A percentile compares a stretch with the other conserved stretches of the same genome.
Conservation (phyloP, 1,140 invertebrate genomes). For the Ips nitidus region DNA sequence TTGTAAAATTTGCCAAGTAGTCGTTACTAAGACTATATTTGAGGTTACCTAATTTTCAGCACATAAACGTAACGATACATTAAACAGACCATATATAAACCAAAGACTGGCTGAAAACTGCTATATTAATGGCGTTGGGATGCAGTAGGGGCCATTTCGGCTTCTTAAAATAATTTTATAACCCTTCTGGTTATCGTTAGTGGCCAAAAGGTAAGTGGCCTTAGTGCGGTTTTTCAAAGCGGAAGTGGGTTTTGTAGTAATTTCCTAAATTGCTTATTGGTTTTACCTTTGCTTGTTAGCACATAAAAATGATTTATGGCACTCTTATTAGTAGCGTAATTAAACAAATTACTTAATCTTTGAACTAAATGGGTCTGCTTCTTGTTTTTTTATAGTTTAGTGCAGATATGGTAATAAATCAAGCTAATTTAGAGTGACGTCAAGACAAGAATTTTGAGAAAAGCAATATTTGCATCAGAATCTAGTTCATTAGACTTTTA, state of each 20-base stretch:
- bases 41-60: slow-evolving; percentile 6
- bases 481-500: no score
- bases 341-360: background rate
- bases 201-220: slow-evolving; percentile 2
- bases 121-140: slow-evolving; percentile 12
- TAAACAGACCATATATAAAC: slow-evolving; percentile 15
- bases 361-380: background rate
- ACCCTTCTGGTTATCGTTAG: slow-evolving; percentile 18
- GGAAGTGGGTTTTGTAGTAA: background rate
- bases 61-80: slow-evolving; percentile 11
- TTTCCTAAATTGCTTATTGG: background rate
- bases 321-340: background rate
- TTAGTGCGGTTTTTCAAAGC: background rate
- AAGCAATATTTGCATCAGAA: no score
- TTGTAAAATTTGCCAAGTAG: no score
- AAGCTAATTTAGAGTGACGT: no score
- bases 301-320: background rate
- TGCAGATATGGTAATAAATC: no score
- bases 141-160: background rate
- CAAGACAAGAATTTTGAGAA: no score
- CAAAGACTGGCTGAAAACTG: slow-evolving; percentile 20
- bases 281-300: background rate
- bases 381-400: background rate
- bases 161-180: slow-evolving; percentile 21
- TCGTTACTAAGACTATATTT: no score